Conservation (phyloP, 2,113 vertebrate genomes). For the Illadopsis cleaveri region DNA sequence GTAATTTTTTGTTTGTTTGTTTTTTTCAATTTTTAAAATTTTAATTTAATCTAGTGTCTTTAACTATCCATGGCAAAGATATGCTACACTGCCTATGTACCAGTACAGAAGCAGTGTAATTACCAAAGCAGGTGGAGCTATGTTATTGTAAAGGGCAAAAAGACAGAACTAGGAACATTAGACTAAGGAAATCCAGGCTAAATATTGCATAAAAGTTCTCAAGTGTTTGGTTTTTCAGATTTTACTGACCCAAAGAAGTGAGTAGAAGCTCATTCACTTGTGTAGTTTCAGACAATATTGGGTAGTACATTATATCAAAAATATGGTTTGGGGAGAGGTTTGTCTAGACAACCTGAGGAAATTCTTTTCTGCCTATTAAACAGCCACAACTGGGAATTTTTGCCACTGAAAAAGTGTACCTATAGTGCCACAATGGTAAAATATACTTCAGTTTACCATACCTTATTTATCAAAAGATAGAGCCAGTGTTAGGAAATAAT, state of each 20-base stretch:
- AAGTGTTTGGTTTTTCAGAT: background rate
- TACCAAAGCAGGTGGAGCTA: background rate
- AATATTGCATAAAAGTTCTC: background rate
- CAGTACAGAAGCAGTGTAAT: background rate
- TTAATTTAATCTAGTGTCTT: background rate
- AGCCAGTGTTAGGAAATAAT: background rate
- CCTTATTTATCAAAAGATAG: background rate
- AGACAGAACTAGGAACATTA: background rate
- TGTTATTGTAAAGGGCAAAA: background rate
- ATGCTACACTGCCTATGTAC: background rate
- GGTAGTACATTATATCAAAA: background rate
- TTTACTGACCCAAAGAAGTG: background rate
- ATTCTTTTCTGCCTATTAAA: background rate
- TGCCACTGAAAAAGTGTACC: background rate
- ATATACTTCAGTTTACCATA: background rate
- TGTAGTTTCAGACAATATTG: background rate
- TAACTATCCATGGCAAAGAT: background rate
- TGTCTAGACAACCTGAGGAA: background rate
- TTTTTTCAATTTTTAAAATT: background rate
- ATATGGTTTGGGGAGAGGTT: background rate
- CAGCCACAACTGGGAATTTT: background rate
- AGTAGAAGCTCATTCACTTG: background rate
- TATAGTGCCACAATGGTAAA: background rate
- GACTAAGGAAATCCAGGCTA: background rate
- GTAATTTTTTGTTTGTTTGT: background rate